Evolutionary conservation across 1,140 invertebrate species (phyloP), one percentile per base, ranked within the genome.

Genomic region (Paraescarpia echinospica): DNA sequence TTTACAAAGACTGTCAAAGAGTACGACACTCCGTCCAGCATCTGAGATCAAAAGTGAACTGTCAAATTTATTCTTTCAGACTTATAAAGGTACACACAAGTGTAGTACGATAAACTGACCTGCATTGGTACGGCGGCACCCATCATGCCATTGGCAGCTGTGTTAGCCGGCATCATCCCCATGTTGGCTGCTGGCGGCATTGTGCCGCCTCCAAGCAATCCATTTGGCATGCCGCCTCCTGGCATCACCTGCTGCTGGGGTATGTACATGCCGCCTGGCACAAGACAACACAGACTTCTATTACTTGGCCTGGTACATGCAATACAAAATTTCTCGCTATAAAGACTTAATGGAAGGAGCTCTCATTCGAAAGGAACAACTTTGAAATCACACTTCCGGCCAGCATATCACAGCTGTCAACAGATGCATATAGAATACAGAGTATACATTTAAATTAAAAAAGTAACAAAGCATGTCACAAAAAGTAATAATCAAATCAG

Each of bases 241-340:
- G 59, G 59, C 59, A 77, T 77, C 59, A 77, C 59, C 59, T 77
- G 59, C 59, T 77, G 59, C 59, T 77, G 59, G 59, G 59, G 59
- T 18, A 77, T 77, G 59, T 77, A 77, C 59, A 77, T 77, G 59
- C 59, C 59, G 22, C 59, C 59, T 77, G 59, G 27, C 59, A 77
- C 59, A 77, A 77, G 59, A 31, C 59, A 77, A 27, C 22, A 77
- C 59, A 77, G 12, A 77, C 22, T 41, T 41, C 41, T 77, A 18
- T 77, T 77, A 77, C 27, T 77, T 77, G 59, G 48, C 22, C 59
- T 2, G 22, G 12, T 77, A 8, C 5, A 77, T 5, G 59, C 59
- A 77, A 77, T 77, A 77, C 59, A 14, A 6, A 12, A 12, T 41
- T 6, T 41, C 41, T 41, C 12, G 41, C 41, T 41, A 12, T 41